Conservation (phyloP, 2,888 invertebrate genomes). For the Tortricodes alternella region DNA sequence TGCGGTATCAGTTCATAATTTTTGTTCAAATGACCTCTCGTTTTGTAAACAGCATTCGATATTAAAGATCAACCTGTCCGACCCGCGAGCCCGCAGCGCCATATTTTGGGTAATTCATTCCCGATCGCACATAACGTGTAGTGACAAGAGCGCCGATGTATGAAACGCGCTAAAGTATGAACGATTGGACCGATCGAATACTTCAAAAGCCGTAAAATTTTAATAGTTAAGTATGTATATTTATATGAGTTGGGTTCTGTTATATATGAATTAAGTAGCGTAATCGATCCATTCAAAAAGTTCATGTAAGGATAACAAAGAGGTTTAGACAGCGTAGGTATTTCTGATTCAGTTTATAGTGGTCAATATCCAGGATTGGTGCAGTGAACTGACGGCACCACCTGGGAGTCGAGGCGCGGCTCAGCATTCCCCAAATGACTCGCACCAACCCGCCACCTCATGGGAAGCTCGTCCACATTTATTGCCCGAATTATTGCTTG, state of each 20-base stretch:
- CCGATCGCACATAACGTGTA: slow-evolving; percentile 15
- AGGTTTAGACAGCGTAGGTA: no score
- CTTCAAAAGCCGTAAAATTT: slow-evolving; percentile 2
- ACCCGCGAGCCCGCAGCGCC: slow-evolving; percentile 13
- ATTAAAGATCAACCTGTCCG: slow-evolving; percentile 20
- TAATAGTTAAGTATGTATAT: not conserved
- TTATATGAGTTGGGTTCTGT: no score
- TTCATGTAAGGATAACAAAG: no score
- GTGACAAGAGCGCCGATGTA: slow-evolving; percentile 30
- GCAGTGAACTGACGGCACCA: slow-evolving; percentile 4
- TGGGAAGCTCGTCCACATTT: slow-evolving; percentile 55
- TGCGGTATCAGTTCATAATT: not conserved
- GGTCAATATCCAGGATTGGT: not conserved
- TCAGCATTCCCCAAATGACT: slow-evolving; percentile 51
- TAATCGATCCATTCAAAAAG: no score
- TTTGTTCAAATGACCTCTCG: not conserved
- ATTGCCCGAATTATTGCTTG: slow-evolving; percentile 59
- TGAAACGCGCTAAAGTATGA: slow-evolving; percentile 29
- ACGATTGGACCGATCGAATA: slow-evolving; percentile 22
- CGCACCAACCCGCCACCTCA: slow-evolving; percentile 45
- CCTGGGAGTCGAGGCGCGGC: slow-evolving; percentile 9
- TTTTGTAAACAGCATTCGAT: slow-evolving; percentile 1
- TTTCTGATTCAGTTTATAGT: no score
- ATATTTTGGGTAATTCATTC: slow-evolving; percentile 29
- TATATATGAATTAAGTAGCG: no score